Conservation (phyloP, 2,888 invertebrate species). For the Magallana nippona region DNA sequence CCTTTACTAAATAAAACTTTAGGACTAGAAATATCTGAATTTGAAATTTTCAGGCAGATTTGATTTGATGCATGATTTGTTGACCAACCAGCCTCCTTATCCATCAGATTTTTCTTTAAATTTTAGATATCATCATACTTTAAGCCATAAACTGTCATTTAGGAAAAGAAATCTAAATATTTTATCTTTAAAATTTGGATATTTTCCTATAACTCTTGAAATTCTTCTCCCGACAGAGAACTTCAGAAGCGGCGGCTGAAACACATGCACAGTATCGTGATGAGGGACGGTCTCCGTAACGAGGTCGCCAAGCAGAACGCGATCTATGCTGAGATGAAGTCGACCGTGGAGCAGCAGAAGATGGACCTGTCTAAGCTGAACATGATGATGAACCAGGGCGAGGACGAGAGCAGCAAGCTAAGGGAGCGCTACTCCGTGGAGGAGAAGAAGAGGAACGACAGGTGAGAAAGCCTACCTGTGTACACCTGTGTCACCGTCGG, state of each 20-base stretch:
- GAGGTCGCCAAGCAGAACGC: slow-evolving; percentile 78
- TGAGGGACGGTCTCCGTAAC: slow-evolving; percentile 78
- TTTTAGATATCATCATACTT: too few relatives aligned
- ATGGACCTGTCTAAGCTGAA: slow-evolving; percentile 80
- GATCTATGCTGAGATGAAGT: slow-evolving; percentile 77
- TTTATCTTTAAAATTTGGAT: too few relatives aligned
- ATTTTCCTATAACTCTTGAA: neutral
- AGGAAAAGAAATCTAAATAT: too few relatives aligned
- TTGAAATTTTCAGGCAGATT: too few relatives aligned
- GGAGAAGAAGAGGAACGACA: slow-evolving; percentile 78
- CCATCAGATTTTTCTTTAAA: too few relatives aligned
- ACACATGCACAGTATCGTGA: slow-evolving; percentile 77
- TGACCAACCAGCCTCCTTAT: too few relatives aligned
- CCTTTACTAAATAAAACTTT: too few relatives aligned
- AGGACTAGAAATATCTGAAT: too few relatives aligned
- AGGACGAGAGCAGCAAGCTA: slow-evolving; percentile 79
- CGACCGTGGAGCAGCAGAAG: slow-evolving; percentile 78
- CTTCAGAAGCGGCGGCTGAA: slow-evolving; percentile 78
- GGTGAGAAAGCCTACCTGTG: slow-evolving; percentile 57
- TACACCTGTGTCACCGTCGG: too few relatives aligned
- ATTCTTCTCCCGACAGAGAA: slow-evolving; percentile 63
- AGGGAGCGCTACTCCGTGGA: slow-evolving; percentile 78
- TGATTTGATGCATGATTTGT: too few relatives aligned
- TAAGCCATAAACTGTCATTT: too few relatives aligned
- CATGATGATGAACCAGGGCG: slow-evolving; percentile 79